These are phyloP conservation scores for Busseola fusca DNA, from an alignment of 2,888 invertebrate genomes.

Conservation along the genomic window DNA sequence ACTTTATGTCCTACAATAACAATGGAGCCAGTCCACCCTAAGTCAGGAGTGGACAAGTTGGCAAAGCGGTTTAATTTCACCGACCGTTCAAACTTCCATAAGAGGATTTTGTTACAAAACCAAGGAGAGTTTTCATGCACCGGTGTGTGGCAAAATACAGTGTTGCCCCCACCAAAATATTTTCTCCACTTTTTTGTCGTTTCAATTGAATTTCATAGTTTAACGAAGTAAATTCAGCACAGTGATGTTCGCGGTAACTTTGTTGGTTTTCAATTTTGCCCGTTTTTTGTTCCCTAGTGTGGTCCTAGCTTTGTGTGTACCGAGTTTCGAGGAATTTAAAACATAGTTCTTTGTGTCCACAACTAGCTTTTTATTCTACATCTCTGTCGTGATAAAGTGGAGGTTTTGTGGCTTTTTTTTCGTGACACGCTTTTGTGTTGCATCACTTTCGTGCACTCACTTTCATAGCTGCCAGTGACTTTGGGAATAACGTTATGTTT, in stretches of 20 bases:
- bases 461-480: conserved; percentile 14
- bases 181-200: conserved; percentile 42
- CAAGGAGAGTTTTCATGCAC: conserved; percentile 36
- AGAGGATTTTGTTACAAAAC: conserved; percentile 73
- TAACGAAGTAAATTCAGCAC: conserved; percentile 52
- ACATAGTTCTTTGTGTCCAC: conserved; percentile 47
- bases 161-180: conserved; percentile 29
- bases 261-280: conserved; percentile 52
- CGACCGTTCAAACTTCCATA: conserved; percentile 69
- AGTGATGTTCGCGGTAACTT: conserved; percentile 48
- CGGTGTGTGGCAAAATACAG: conserved; percentile 45
- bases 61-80: conserved; percentile 74
- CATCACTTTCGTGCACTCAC: not conserved
- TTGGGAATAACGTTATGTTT: not conserved
- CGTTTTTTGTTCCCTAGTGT: conserved; percentile 39
- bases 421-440: conserved; percentile 9
- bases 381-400: conserved; percentile 34
- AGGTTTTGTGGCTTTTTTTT: conserved; percentile 20
- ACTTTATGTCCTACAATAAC: conserved; percentile 20
- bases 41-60: conserved; percentile 60
- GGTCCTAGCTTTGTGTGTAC: conserved; percentile 37
- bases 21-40: conserved; percentile 25
- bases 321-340: conserved; percentile 55
- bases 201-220: conserved; percentile 59
- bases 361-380: conserved; percentile 33